Evolutionary conservation across 2,888 invertebrate genomes (phyloP), one percentile per base, ranked within the genome.

Genomic region (Drosophila prolongata): DNA sequence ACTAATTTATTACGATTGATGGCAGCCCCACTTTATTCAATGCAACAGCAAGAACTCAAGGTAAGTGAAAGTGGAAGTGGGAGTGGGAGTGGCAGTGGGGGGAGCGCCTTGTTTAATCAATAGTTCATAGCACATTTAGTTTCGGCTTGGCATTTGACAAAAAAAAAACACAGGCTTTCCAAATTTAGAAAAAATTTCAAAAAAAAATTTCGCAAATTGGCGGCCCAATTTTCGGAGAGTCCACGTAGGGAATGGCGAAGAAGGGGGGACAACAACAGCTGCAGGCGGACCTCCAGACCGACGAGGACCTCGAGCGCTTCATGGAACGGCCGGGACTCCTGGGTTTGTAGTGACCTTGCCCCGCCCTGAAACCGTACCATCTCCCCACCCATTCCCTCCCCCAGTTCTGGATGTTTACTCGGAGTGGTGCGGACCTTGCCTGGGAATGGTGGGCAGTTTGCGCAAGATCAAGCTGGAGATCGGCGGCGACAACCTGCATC

Each of bases 351-450:
- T 2, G 5, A n/a, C 6, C 8, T 30, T 8, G 30, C 30, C 30
- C 8, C 6, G 30, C 30, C 8, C 8, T 30, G 6, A 30, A 30
- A 30, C 8, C 30, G 24, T 30, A 8, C 6, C 8, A 30, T 8
- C 6, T 30, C 6, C 8, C 2, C 30, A 8, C 30, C 30, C 8
- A 2, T 0, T 6, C 30, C 30, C 30, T 30, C 13, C 34, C 61
- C 19, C 55, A 95, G 96, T 98, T 68, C 94, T 97, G 65, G 98
- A 98, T 91, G 94, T 98, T 13, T 98, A 96, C 91, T 96, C 97
- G 8, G 96, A 96, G 73, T 98, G 98, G 98, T 96, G 97, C 89
- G 98, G 98, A 0, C 97, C 98, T 0, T 98, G 98, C 90, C 92
- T 94, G 65, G 97, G 97, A 30, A 97, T 98, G 96, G 93, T 96